Conservation (phyloP, 2,797 vertebrate genomes). For the Stomatorhinus walkeri region DNA sequence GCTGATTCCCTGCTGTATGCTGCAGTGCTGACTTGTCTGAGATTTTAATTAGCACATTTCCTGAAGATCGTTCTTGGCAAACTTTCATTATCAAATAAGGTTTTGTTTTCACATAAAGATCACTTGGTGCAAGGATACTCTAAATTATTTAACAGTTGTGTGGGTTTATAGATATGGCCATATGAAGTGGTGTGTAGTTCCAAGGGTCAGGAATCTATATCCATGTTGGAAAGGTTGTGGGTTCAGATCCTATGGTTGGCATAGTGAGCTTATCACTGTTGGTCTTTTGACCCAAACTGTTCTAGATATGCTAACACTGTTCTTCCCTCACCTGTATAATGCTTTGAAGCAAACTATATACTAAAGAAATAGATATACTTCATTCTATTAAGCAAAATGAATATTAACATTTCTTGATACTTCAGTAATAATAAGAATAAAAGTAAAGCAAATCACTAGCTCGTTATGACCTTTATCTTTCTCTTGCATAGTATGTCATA, state of each 20-base stretch:
- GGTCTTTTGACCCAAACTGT: neutral
- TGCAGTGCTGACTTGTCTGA: neutral
- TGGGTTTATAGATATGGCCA: neutral
- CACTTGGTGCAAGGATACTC: neutral
- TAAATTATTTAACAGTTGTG: neutral
- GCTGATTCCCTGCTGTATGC: neutral
- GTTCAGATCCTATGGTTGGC: neutral
- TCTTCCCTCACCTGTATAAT: neutral
- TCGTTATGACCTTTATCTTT: neutral
- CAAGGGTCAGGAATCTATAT: neutral
- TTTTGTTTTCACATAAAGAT: neutral
- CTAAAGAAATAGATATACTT: neutral
- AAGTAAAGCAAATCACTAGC: neutral
- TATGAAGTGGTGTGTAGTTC: neutral
- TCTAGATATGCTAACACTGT: neutral
- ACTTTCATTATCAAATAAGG: neutral
- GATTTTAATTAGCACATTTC: constrained; percentile 1
- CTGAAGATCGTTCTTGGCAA: neutral
- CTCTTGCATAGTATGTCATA: neutral
- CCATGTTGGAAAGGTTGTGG: neutral
- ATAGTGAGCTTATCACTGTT: neutral
- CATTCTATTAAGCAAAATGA: neutral
- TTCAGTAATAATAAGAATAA: neutral
- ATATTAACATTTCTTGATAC: neutral
- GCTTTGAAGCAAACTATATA: neutral